Percentiles rank a stretch among this genome's conserved stretches.
phyloP scores from a whole-genome alignment of 2,113 vertebrate genomes.

The Acrocephalus arundinaceus region DNA sequence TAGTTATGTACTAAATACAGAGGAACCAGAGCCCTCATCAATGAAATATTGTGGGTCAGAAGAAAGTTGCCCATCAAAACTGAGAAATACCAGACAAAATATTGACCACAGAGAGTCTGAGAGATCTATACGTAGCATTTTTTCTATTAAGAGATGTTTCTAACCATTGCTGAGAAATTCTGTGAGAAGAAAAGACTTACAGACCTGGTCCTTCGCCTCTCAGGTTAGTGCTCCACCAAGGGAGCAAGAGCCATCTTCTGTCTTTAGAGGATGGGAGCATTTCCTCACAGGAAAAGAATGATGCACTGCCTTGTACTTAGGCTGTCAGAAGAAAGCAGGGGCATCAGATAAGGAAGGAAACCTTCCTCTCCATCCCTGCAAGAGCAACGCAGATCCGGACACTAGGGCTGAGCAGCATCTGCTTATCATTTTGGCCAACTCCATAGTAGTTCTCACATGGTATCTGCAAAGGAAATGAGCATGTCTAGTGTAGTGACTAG shows the following conservation, averaged over 20 bases:
- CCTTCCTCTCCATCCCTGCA: neutral
- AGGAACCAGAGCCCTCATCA: neutral
- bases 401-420: neutral
- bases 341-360: neutral
- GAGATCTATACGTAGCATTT: neutral
- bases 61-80: neutral
- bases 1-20: neutral
- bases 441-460: neutral
- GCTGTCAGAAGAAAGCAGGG: neutral
- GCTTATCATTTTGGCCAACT: slow-evolving; percentile 18
- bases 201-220: neutral
- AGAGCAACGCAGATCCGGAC: rapidly evolving
- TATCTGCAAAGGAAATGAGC: neutral
- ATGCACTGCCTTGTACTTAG: neutral
- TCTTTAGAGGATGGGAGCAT: neutral
- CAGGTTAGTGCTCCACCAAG: neutral
- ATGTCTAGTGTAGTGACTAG: neutral
- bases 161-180: neutral
- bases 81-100: neutral
- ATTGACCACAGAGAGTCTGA: neutral
- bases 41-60: neutral
- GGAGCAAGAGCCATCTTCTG: neutral
- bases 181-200: neutral
- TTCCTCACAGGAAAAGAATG: neutral
- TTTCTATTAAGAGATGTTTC: neutral